Conservation (phyloP, 1,140 invertebrate genomes). For the Drosophila obscura region DNA sequence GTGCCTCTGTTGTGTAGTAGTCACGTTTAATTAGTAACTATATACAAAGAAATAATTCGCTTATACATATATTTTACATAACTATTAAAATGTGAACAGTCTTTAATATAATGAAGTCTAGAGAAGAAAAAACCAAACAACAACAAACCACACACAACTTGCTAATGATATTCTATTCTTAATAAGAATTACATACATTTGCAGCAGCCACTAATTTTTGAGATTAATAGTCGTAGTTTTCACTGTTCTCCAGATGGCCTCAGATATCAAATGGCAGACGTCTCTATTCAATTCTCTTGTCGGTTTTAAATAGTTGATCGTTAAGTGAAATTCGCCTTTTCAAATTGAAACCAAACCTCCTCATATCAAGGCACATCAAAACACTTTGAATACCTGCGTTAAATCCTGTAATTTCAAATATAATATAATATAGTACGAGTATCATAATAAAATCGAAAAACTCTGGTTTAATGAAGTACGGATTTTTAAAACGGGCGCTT, state of each 20-base stretch:
- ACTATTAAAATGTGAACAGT: constrained; percentile 20
- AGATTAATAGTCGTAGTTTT: constrained; percentile 56
- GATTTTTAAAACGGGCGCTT: neutral
- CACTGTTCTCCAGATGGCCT: constrained; percentile 7
- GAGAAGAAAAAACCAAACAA: constrained; percentile 15
- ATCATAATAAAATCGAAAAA: constrained; percentile 47
- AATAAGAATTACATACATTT: constrained; percentile 31
- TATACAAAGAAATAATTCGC: constrained; percentile 29
- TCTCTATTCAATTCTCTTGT: neutral
- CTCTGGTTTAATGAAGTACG: constrained; percentile 40
- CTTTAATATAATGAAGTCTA: constrained; percentile 12
- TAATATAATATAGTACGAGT: constrained; percentile 34
- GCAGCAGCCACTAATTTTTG: constrained; percentile 17
- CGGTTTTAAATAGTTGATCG: constrained; percentile 25
- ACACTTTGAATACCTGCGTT: constrained; percentile 61
- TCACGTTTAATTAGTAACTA: constrained; percentile 59
- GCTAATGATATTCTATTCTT: constrained; percentile 48
- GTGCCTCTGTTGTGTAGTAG: constrained; percentile 35
- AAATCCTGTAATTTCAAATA: constrained; percentile 58
- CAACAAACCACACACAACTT: constrained; percentile 14
- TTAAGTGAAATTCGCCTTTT: constrained; percentile 44
- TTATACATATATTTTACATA: constrained; percentile 37
- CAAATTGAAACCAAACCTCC: constrained; percentile 40
- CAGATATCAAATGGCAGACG: neutral
- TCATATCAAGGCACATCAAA: constrained; percentile 59